These are phyloP conservation scores for Oegoconia quadripuncta DNA, from an alignment of 2,888 invertebrate genomes.

Conservation along the genomic window DNA sequence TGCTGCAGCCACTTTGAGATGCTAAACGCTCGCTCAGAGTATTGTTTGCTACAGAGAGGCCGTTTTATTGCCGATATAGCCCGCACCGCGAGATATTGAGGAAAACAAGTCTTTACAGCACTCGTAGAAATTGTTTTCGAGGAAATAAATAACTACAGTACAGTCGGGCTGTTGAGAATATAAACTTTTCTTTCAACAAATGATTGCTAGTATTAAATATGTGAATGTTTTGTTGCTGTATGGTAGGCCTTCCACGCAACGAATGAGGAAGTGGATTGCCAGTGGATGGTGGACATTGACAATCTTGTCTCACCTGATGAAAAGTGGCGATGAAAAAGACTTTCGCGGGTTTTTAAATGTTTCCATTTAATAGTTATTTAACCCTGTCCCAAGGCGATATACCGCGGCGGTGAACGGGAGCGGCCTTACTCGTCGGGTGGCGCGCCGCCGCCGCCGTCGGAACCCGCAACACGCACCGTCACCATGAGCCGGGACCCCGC, in stretches of 20 bases:
- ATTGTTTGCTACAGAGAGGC: constrained; percentile 42
- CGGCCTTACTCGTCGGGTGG: constrained; percentile 78
- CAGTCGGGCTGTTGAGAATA: not conserved
- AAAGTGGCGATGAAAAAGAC: too few relatives aligned
- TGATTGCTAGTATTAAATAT: too few relatives aligned
- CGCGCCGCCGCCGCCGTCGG: constrained; percentile 82
- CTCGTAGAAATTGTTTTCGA: constrained; percentile 28
- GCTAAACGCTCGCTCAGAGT: constrained; percentile 47
- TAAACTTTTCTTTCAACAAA: too few relatives aligned
- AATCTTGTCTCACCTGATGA: too few relatives aligned
- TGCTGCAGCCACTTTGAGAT: constrained; percentile 45
- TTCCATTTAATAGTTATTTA: too few relatives aligned
- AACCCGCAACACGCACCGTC: constrained; percentile 89
- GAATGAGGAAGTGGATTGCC: too few relatives aligned
- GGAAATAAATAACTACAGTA: not conserved
- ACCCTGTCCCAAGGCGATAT: constrained; percentile 72
- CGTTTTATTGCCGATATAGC: constrained; percentile 53
- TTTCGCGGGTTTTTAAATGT: too few relatives aligned
- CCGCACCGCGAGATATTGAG: constrained; percentile 37
- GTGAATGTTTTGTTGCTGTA: too few relatives aligned
- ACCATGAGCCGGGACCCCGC: constrained; percentile 92
- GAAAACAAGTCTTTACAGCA: constrained; percentile 39
- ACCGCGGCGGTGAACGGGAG: constrained; percentile 73
- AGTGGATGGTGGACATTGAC: too few relatives aligned
- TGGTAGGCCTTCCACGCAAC: too few relatives aligned